Evolutionary conservation across 2,888 invertebrate genomes (phyloP).

Genomic region (Diachrysia chrysitis): DNA sequence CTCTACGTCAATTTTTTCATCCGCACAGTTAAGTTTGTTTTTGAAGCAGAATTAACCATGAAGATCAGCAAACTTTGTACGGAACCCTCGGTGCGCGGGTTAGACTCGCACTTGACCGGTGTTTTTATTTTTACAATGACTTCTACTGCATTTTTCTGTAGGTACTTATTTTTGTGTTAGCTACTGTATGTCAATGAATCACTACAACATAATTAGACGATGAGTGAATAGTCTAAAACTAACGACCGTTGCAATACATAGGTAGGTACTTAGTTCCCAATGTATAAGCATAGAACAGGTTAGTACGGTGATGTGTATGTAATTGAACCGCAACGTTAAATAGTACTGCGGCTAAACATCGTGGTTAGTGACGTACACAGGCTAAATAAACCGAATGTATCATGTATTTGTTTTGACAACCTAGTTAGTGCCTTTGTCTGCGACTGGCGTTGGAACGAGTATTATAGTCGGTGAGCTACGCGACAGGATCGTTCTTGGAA

Average conservation of each 20-base stretch:
- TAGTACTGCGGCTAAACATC: background rate
- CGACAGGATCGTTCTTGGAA: slow-evolving; percentile 90
- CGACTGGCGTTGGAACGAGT: slow-evolving; percentile 91
- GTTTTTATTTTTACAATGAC: too few species aligned
- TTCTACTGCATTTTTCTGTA: too few species aligned
- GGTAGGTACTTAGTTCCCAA: too few species aligned
- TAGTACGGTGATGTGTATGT: background rate
- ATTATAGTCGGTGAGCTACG: slow-evolving; percentile 90
- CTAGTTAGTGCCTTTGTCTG: slow-evolving; percentile 85
- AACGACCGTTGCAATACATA: background rate
- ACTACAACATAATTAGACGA: background rate
- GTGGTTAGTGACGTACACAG: background rate
- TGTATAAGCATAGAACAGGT: background rate
- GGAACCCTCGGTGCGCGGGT: too few species aligned
- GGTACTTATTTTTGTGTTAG: background rate
- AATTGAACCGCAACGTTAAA: background rate
- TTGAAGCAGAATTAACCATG: too few species aligned
- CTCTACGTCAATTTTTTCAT: too few species aligned
- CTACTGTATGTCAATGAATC: background rate
- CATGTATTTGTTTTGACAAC: slow-evolving; percentile 26
- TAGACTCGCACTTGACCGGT: too few species aligned
- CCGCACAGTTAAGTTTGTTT: too few species aligned
- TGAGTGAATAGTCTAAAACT: slow-evolving; percentile 1
- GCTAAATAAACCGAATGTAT: slow-evolving; percentile 2
- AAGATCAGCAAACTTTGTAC: too few species aligned